Base-by-base conservation (phyloP, 2,113 vertebrate genomes). In the Oophaga pumilio region DNA sequence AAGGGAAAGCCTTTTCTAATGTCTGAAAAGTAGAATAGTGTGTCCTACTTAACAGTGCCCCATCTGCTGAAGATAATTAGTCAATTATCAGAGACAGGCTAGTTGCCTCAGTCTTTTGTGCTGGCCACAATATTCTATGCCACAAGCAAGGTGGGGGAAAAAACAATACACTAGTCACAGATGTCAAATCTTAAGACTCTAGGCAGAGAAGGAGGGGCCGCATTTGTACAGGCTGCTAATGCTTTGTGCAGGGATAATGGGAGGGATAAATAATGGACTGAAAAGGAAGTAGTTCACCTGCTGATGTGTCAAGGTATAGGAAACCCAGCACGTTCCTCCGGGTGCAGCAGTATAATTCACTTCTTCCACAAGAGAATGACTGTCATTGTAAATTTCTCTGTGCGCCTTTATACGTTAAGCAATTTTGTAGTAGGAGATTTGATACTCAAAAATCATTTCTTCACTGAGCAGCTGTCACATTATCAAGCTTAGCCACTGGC, bases 21-120 rank as follows among this genome's bases (percentile, higher is more conserved):
- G 92, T 93, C 92, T 92, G 92, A 93, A 93, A 94, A 93, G 92
- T 92, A 95, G 92, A 91, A 93, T 92, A 93, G 92, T 90, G 92
- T 94, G 94, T 94, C 94, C 93, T 92, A 94, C 93, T 94, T 95
- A 95, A 93, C 91, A 90, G 92, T 91, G 91, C 91, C 94, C 94
- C 93, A 94, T 94, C 94, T 94, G 94, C 93, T 93, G 90, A 83
- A 89, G 91, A 91, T 94, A 94, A 95, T 94, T 93, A 94, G 91
- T 93, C 93, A 94, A 94, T 94, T 94, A 94, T 91, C 90, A 91
- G 43, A 91, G 92, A 89, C 92, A 93, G 92, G 91, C 93, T 93
- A 92, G 91, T 91, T 93, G 92, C 93, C 94, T 94, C 93, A 92
- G 92, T 94, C 92, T 92, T 94, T 93, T 94, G 93, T 93, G 92